Base-by-base conservation (phyloP, 1,140 invertebrate species). In the Drosophila truncata region DNA sequence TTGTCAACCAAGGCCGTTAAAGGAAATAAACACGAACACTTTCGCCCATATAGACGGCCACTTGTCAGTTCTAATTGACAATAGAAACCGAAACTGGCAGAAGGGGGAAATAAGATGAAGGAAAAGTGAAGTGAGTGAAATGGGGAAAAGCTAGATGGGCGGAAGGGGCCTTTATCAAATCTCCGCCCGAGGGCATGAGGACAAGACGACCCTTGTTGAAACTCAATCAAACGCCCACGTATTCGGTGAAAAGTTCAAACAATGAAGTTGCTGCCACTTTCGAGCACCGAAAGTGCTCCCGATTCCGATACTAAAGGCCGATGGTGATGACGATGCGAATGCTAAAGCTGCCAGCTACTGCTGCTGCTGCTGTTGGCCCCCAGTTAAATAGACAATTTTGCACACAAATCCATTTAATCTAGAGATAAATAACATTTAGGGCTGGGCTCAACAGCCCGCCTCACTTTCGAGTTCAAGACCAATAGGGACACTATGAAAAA, bases 321-420 rank as follows among this genome's bases (percentile, higher is more conserved):
- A 64, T 65, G 11, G 44, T 67, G 66, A 87, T 88, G 81, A 85
- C 69, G 66, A 79, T 62, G 57, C 74, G 47, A 62, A 62, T 39
- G 74, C 46, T 59, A 55, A 74, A 50, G 54, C 54, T 39, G 39
- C 31, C 63, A 55, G 25, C 16, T 3, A 20, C 50, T 35, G 18
- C 29, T 54, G 18, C n/a, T 20, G 41, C 27, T 27, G 39, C 39
- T n/a, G n/a, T n/a, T 18, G 35, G 37, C 23, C 33, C 61, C 25
- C 59, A 75, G 78, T 71, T 90, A 90, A 90, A 90, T 90, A 88
- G 85, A 88, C 85, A 88, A 88, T 88, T 88, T 88, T 90, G 82
- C 85, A 90, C 85, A 88, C 81, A 88, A 88, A 88, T 88, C 85
- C 85, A 90, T 88, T 88, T 88, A 88, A 90, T 88, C 86, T 90